Evolutionary conservation across 2,888 invertebrate species (phyloP).

Genomic region (Diloba caeruleocephala): DNA sequence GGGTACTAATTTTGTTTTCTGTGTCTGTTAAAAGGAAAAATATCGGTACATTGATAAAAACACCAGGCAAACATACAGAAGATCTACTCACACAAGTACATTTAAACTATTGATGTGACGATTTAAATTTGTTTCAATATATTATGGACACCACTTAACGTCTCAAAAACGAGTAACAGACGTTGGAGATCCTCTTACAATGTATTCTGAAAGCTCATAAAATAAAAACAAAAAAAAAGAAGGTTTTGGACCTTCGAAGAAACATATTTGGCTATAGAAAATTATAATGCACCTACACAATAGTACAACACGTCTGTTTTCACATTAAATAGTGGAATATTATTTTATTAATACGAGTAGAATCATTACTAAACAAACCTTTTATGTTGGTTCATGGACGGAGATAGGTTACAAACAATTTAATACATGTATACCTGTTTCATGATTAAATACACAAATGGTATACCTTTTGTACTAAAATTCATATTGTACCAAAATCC

Average conservation of each 20-base stretch:
- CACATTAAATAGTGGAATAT: constrained; percentile 10
- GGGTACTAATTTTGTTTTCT: too few relatives aligned
- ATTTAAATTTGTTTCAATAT: constrained; percentile 26
- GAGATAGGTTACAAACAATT: constrained; percentile 25
- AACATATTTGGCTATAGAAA: constrained; percentile 7
- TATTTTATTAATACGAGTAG: constrained; percentile 10
- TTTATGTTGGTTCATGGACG: constrained; percentile 41
- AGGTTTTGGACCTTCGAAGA: constrained; percentile 4
- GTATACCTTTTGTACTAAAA: constrained; percentile 34
- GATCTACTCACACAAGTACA: constrained; percentile 5
- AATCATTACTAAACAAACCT: constrained; percentile 17
- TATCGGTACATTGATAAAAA: too few relatives aligned
- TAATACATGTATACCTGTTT: constrained; percentile 26
- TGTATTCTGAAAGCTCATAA: constrained; percentile 25
- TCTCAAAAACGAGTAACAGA: constrained; percentile 22
- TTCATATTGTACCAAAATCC: constrained; percentile 29
- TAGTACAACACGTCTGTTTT: background rate
- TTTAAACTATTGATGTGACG: constrained; percentile 6
- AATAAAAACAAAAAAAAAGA: constrained; percentile 24
- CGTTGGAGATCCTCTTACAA: constrained; percentile 18
- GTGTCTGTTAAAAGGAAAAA: too few relatives aligned
- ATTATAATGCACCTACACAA: background rate
- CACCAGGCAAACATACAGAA: too few relatives aligned
- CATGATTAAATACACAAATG: constrained; percentile 32
- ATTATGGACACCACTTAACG: constrained; percentile 9